A percentile compares a stretch with the other conserved stretches of the same genome.
These are phyloP conservation scores for Ruditapes philippinarum DNA, from an alignment of 1,140 invertebrate species.

Conservation along the genomic window DNA sequence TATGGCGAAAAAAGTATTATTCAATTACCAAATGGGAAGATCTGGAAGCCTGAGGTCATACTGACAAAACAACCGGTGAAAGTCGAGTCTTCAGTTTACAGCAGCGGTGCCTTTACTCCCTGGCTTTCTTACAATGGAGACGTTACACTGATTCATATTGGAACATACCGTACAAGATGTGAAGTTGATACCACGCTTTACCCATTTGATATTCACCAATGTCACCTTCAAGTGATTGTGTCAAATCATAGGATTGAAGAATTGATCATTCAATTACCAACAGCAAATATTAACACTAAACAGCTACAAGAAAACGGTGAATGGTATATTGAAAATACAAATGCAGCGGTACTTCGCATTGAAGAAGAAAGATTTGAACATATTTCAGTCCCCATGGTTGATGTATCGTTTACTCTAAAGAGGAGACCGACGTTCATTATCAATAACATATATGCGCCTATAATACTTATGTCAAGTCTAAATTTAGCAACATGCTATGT, in stretches of 20 bases:
- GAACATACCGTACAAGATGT: neutral
- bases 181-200: neutral
- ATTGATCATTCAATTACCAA: neutral
- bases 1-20: neutral
- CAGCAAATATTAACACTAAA: neutral
- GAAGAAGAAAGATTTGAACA: neutral
- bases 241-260: neutral
- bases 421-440: slow-evolving; percentile 6
- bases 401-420: neutral
- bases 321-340: neutral
- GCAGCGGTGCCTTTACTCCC: neutral
- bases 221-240: neutral
- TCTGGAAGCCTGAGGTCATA: neutral
- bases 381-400: neutral
- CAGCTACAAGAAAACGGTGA: neutral
- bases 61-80: neutral
- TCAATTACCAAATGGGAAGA: neutral
- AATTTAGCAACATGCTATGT: neutral
- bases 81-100: neutral
- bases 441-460: too few relatives aligned
- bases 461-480: neutral
- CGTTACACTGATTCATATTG: neutral
- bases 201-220: neutral
- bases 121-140: neutral
- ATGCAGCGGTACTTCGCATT: too few relatives aligned